A percentile compares a stretch with the other conserved stretches of the same genome.
Evolutionary conservation across 2,888 invertebrate genomes (phyloP).

Genomic region (Polyommatus icarus): DNA sequence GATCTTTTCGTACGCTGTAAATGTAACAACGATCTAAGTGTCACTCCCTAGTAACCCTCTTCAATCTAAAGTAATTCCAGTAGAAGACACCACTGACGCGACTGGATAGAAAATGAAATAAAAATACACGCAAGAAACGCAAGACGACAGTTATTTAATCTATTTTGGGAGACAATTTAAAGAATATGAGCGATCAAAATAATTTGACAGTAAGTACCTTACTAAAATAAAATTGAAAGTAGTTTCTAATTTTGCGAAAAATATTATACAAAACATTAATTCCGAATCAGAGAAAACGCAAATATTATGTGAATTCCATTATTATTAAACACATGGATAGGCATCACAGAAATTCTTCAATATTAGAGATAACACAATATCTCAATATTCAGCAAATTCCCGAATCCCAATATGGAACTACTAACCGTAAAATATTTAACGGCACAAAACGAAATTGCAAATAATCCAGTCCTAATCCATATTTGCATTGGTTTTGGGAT

Average conservation of each 20-base stretch:
- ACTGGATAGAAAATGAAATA: conserved; percentile 8
- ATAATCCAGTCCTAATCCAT: conserved; percentile 24
- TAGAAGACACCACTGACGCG: conserved; percentile 4
- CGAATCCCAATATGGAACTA: not conserved
- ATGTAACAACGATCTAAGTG: conserved; percentile 1
- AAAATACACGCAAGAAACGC: not conserved
- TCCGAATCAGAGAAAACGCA: not conserved
- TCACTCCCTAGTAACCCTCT: conserved; percentile 19
- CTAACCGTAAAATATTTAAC: conserved; percentile 2
- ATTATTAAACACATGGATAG: not conserved
- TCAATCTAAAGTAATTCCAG: conserved; percentile 4
- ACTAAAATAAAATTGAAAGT: not conserved
- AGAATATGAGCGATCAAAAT: not conserved
- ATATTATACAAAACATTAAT: not conserved
- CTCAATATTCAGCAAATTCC: conserved; percentile 2
- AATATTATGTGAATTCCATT: not conserved
- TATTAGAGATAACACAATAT: not conserved
- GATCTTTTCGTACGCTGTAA: conserved; percentile 1
- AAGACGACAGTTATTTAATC: not conserved
- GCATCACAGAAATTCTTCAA: not conserved
- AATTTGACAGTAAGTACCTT: too few relatives aligned
- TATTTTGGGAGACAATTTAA: not conserved
- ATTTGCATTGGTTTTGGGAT: conserved; percentile 18
- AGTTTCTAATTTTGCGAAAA: not conserved
- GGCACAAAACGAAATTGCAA: conserved; percentile 23